phyloP scores from a whole-genome alignment of 2,113 vertebrate species.

The Pantherophis guttatus region DNA sequence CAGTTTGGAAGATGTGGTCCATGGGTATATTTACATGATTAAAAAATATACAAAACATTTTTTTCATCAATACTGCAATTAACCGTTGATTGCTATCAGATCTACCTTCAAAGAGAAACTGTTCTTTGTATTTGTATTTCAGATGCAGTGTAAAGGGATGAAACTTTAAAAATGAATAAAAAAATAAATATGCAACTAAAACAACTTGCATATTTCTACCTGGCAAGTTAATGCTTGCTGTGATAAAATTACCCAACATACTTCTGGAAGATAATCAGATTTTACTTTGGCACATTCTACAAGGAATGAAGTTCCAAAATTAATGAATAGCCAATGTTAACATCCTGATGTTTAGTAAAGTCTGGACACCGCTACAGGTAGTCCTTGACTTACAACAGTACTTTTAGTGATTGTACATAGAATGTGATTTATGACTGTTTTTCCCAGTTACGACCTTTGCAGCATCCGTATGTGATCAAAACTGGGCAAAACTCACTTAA shows the following conservation, averaged over 20 bases:
- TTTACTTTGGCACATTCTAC: not conserved
- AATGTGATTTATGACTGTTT: not conserved
- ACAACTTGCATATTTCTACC: not conserved
- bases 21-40: not conserved
- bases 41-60: not conserved
- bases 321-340: not conserved
- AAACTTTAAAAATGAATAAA: not conserved
- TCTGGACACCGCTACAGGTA: not conserved
- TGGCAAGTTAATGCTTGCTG: not conserved
- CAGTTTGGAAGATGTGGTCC: not conserved
- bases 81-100: not conserved
- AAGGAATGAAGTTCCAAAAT: not conserved
- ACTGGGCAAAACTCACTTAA: too few species aligned
- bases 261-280: not conserved
- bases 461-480: not conserved
- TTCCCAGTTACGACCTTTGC: not conserved
- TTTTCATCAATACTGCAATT: not conserved
- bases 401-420: not conserved
- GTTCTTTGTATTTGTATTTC: not conserved
- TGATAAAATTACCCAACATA: not conserved
- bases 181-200: not conserved
- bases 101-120: slow-evolving; percentile 2
- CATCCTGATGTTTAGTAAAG: not conserved
- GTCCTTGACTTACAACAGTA: not conserved
- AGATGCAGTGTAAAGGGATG: not conserved